Conservation (phyloP, 2,888 invertebrate genomes). For the Malthinus seriepunctatus region DNA sequence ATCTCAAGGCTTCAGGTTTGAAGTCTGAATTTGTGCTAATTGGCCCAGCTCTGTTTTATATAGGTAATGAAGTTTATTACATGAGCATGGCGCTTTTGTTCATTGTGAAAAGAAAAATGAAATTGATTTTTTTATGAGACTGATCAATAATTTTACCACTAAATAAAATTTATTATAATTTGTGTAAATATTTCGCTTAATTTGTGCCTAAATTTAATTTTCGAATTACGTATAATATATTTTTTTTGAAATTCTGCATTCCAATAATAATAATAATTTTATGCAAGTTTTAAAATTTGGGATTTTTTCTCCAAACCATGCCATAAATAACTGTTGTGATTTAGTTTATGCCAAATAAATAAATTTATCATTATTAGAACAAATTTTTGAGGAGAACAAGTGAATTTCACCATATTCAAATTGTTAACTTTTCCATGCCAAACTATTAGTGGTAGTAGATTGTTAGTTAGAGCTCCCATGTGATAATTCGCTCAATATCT, state of each 20-base stretch:
- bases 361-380: no score
- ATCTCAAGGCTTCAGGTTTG: no score
- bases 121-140: not conserved
- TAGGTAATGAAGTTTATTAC: not conserved
- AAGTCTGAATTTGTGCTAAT: no score
- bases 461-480: slow-evolving; percentile 45
- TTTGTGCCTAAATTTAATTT: not conserved
- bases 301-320: slow-evolving; percentile 2
- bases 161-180: no score
- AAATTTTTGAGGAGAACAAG: no score
- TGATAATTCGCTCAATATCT: slow-evolving; percentile 49
- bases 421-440: slow-evolving; percentile 16
- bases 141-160: no score
- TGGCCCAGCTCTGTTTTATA: no score
- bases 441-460: slow-evolving; percentile 28
- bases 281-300: not conserved
- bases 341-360: slow-evolving; percentile 24
- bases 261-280: not conserved
- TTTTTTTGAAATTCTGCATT: not conserved
- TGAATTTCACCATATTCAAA: not conserved
- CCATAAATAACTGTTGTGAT: slow-evolving; percentile 25
- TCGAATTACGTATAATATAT: not conserved
- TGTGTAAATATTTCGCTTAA: no score
- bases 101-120: no score
- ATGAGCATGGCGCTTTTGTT: not conserved